phyloP scores from a whole-genome alignment of 1,140 invertebrate genomes.

The Nebria ingens region DNA sequence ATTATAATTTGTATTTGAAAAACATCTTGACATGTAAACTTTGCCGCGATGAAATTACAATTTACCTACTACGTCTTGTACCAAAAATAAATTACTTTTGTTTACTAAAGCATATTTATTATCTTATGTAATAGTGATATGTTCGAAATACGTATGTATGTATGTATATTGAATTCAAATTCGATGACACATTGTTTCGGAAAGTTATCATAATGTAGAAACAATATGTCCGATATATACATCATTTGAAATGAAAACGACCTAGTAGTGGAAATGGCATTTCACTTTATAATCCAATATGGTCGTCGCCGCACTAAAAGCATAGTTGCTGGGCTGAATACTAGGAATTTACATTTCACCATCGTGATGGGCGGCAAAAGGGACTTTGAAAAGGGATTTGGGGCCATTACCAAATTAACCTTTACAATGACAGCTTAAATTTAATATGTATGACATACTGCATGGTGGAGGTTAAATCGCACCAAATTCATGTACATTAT shows the following conservation, averaged over 20 bases:
- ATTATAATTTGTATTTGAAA: no score
- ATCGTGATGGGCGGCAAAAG: background rate
- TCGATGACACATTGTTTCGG: no score
- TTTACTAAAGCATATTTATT: no score
- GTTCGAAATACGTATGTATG: no score
- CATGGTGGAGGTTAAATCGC: background rate
- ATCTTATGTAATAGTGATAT: no score
- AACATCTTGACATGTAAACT: no score
- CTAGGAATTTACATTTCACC: conserved; percentile 3
- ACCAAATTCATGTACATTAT: background rate
- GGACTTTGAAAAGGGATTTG: background rate
- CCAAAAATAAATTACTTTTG: no score
- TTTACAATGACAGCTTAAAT: conserved; percentile 3
- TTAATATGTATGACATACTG: conserved; percentile 1
- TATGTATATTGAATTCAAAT: no score
- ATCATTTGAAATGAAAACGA: background rate
- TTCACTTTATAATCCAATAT: background rate
- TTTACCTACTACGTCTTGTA: no score
- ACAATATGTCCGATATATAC: no score
- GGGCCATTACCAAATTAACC: conserved; percentile 4
- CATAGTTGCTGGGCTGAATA: conserved; percentile 6
- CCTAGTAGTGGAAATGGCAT: background rate
- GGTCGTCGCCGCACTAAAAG: conserved; percentile 1
- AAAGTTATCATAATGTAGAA: no score
- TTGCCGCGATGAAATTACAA: no score